Evolutionary conservation across 2,113 vertebrate genomes (phyloP), one percentile per base, ranked within the genome.

Genomic region (Lamprotornis superbus): DNA sequence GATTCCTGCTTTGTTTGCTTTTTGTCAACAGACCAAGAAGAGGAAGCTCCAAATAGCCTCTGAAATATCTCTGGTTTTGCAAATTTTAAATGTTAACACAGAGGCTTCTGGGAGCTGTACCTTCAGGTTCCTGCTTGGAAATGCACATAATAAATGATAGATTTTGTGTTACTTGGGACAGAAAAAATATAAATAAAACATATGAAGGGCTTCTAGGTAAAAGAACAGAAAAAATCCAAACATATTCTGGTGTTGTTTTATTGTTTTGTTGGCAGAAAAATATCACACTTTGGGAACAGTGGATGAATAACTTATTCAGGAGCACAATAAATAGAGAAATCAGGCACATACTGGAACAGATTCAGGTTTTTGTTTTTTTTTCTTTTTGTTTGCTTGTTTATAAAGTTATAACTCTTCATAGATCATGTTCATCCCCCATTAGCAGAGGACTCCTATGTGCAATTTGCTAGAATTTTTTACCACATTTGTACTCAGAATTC

Each of bases 161-260:
- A 75, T 83, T 89, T 88, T 80, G 5, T 91, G n/a, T 53, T 75
- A 47, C 31, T 94, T 83, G 70, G 46, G 46, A 63, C 28, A 5
- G 39, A 46, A 88, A 91, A 91, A 90, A 37, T 77, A 95, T 95
- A 93, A 95, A 96, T 97, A 95, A 95, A 95, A 88, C 68, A 93
- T 90, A 73, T 6, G 2, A 91, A 85, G 63, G 59, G 15, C 23
- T 95, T 94, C 91, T 83, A 90, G 50, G 84, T 88, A 85, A 93
- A 79, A 76, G 22, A 89, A 78, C 11, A 57, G 5, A 55, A 50
- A 44, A 65, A 69, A 50, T 7, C 19, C 40, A 20, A 5, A 5
- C 1, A 3, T 59, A 7, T 71, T 78, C 37, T 74, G 13, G 6
- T 87, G 67, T 59, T 93, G 31, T 85, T 92, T 89, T 76, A 75